Percentiles rank a stretch among this genome's conserved stretches.
Evolutionary conservation across 2,888 invertebrate genomes (phyloP).

Genomic region (Microctonus hyperodae): DNA sequence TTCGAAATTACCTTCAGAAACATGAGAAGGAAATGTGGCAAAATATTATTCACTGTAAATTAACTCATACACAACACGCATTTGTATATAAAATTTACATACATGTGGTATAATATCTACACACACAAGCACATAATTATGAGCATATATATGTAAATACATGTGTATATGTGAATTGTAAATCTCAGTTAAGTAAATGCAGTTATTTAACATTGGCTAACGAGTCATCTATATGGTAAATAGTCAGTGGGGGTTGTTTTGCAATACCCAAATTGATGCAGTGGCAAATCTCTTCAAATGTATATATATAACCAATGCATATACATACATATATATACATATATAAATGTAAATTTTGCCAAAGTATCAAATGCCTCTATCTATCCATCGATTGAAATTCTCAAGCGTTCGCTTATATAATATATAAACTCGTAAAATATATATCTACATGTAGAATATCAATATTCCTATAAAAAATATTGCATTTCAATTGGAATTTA

Average conservation of each 20-base stretch:
- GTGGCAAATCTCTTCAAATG: background rate
- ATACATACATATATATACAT: background rate
- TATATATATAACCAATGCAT: too few species aligned
- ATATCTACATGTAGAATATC: background rate
- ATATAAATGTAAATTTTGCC: background rate
- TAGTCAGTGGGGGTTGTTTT: slow-evolving; percentile 42
- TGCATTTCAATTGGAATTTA: background rate
- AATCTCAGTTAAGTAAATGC: slow-evolving; percentile 59
- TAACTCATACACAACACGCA: background rate
- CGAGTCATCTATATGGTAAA: slow-evolving; percentile 62
- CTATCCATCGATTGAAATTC: background rate
- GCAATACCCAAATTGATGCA: slow-evolving; percentile 1
- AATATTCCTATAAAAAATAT: background rate
- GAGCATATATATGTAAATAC: background rate
- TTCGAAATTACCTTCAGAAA: background rate
- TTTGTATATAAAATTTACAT: background rate
- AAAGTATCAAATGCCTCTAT: background rate
- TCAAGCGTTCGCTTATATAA: background rate
- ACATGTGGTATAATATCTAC: background rate
- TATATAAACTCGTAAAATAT: background rate
- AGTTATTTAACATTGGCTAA: slow-evolving; percentile 60
- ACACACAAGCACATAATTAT: background rate
- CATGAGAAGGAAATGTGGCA: background rate
- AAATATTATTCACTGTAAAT: background rate
- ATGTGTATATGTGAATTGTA: slow-evolving; percentile 50